A percentile compares a stretch with the other conserved stretches of the same genome.
Conservation (phyloP, 1,140 invertebrate species). For the Drosophila subpulchrella region DNA sequence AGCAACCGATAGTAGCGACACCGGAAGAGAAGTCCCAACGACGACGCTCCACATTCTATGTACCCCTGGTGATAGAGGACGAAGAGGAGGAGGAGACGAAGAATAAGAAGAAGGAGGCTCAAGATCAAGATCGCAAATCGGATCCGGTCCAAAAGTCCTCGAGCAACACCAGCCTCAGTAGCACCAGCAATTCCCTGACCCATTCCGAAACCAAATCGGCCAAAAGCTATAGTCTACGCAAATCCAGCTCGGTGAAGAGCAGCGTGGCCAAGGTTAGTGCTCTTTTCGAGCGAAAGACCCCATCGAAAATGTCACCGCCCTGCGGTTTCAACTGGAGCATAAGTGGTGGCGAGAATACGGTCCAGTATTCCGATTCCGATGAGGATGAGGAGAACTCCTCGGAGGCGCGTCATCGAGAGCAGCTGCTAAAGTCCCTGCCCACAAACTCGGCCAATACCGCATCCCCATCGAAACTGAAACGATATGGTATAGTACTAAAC, state of each 20-base stretch:
- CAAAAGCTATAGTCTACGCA: constrained; percentile 40
- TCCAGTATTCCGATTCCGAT: constrained; percentile 64
- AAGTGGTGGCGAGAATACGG: constrained; percentile 59
- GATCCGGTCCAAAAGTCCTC: constrained; percentile 27
- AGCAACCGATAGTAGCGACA: constrained; percentile 44
- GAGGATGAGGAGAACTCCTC: constrained; percentile 64
- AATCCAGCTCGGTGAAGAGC: constrained; percentile 61
- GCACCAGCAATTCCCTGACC: constrained; percentile 27
- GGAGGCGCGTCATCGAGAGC: constrained; percentile 53
- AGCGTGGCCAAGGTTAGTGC: constrained; percentile 67
- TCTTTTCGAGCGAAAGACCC: constrained; percentile 62
- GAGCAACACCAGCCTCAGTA: constrained; percentile 57
- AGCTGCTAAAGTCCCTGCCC: constrained; percentile 49
- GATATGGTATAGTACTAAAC: constrained; percentile 83
- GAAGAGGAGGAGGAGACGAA: constrained; percentile 41
- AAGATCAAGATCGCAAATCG: neutral
- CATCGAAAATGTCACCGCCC: constrained; percentile 71
- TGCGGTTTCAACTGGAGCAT: constrained; percentile 84
- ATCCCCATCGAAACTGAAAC: constrained; percentile 62
- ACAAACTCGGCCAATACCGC: neutral
- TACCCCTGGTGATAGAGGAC: constrained; percentile 85
- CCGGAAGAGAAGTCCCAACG: constrained; percentile 81
- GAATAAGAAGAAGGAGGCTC: neutral
- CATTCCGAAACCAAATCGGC: constrained; percentile 29
- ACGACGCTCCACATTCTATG: constrained; percentile 87